Evolutionary conservation across 2,888 invertebrate species (phyloP).

Genomic region (Acrobasis suavella): DNA sequence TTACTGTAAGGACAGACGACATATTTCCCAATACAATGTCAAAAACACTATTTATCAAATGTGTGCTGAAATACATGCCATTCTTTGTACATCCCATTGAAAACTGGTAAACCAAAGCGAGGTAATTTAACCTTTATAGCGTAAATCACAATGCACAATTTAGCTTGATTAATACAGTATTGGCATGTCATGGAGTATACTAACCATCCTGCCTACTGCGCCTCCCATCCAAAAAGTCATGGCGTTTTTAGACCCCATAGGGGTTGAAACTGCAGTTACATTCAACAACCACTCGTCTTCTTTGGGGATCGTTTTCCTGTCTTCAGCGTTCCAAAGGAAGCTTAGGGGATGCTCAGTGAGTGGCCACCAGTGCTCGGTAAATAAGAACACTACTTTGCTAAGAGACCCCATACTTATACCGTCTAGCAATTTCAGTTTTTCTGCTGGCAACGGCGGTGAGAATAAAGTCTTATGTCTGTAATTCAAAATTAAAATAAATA

Average conservation of each 20-base stretch:
- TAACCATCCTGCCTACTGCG: conserved; percentile 46
- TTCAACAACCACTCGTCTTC: conserved; percentile 42
- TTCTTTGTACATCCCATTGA: neutral
- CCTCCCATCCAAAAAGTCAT: conserved; percentile 52
- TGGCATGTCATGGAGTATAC: conserved; percentile 27
- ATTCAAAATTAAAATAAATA: neutral
- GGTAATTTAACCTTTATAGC: too few species aligned
- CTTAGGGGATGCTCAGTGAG: conserved; percentile 37
- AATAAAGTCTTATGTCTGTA: conserved; percentile 60
- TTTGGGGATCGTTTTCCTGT: conserved; percentile 30
- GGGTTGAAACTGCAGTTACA: conserved; percentile 39
- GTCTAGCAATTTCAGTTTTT: conserved; percentile 80
- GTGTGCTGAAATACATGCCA: neutral
- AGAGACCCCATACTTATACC: conserved; percentile 84
- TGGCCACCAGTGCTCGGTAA: conserved; percentile 85
- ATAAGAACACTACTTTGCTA: conserved; percentile 86
- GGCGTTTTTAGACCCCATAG: conserved; percentile 36
- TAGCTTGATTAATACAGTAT: neutral
- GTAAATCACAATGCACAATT: too few species aligned
- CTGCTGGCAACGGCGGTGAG: conserved; percentile 75
- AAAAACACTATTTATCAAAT: too few species aligned
- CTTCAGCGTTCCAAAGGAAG: conserved; percentile 66
- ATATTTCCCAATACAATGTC: too few species aligned
- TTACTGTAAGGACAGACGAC: neutral
- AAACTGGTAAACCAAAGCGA: too few species aligned